phyloP scores from a whole-genome alignment of 1,140 invertebrate genomes.

The Drosophila novamexicana region DNA sequence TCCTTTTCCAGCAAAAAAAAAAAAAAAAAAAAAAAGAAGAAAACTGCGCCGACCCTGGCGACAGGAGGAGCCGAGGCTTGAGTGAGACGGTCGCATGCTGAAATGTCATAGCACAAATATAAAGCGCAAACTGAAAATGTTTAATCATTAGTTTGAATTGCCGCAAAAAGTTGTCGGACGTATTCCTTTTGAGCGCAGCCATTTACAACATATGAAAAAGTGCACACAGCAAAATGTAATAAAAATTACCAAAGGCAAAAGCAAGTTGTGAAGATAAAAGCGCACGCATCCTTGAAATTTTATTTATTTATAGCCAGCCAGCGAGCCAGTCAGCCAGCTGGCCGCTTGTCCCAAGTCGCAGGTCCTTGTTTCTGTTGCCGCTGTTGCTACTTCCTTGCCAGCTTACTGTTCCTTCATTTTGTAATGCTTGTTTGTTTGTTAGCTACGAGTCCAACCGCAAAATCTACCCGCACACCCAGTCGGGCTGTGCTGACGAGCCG shows the following conservation, averaged over 20 bases:
- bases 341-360: conserved; percentile 22
- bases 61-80: conserved; percentile 27
- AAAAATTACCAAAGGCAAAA: conserved; percentile 60
- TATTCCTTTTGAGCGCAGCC: conserved; percentile 26
- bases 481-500: conserved; percentile 2
- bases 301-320: conserved; percentile 77
- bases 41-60: not conserved
- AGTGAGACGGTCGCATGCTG: conserved; percentile 45
- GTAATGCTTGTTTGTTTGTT: conserved; percentile 76
- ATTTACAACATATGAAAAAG: conserved; percentile 81
- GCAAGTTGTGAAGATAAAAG: conserved; percentile 77
- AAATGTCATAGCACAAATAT: conserved; percentile 69
- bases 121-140: conserved; percentile 66
- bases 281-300: conserved; percentile 82
- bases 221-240: conserved; percentile 52
- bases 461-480: conserved; percentile 44
- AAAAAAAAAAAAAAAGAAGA: not conserved
- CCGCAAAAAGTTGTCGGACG: conserved; percentile 61
- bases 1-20: not conserved
- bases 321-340: conserved; percentile 41
- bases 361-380: conserved; percentile 7
- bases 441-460: conserved; percentile 75
- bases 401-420: conserved; percentile 57
- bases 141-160: conserved; percentile 82
- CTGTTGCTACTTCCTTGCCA: conserved; percentile 26